Evolutionary conservation across 2,113 vertebrate genomes (phyloP).

Genomic region (Apteryx owenii): DNA sequence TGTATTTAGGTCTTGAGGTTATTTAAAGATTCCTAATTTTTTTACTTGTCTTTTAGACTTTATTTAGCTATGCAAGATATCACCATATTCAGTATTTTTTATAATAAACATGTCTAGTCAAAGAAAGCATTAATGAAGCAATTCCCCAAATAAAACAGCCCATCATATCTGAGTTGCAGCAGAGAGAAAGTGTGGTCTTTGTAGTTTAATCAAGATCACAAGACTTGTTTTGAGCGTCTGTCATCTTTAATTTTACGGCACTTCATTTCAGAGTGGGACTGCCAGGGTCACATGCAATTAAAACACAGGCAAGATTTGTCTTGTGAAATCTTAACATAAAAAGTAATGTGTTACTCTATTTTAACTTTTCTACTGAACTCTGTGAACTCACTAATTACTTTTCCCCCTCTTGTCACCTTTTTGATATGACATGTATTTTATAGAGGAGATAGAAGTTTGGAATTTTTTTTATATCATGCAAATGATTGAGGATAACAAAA

Average conservation of each 20-base stretch:
- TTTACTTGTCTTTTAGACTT: slow-evolving; percentile 75
- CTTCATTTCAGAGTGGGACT: slow-evolving; percentile 88
- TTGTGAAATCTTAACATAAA: slow-evolving; percentile 91
- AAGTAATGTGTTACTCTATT: slow-evolving; percentile 89
- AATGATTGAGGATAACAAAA: slow-evolving; percentile 85
- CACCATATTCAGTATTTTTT: slow-evolving; percentile 83
- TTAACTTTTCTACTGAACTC: slow-evolving; percentile 89
- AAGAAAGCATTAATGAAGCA: slow-evolving; percentile 93
- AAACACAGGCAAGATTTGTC: slow-evolving; percentile 88
- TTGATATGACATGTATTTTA: slow-evolving; percentile 87
- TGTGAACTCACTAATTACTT: slow-evolving; percentile 91
- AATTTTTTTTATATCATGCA: slow-evolving; percentile 78
- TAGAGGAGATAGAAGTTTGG: slow-evolving; percentile 86
- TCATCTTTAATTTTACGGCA: slow-evolving; percentile 90
- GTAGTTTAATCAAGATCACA: slow-evolving; percentile 92
- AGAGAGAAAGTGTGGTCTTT: slow-evolving; percentile 88
- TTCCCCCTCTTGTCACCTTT: slow-evolving; percentile 87
- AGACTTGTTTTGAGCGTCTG: slow-evolving; percentile 88
- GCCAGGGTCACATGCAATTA: slow-evolving; percentile 91
- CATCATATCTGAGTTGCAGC: slow-evolving; percentile 88
- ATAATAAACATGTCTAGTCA: slow-evolving; percentile 95
- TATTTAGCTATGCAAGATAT: slow-evolving; percentile 81
- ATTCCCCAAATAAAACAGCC: slow-evolving; percentile 91
- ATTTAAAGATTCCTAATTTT: slow-evolving; percentile 75
- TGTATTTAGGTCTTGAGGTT: slow-evolving; percentile 61